These are phyloP conservation scores for Microcebus lehilahytsara DNA, from an alignment of 2,113 vertebrate species.

Conservation along the genomic window DNA sequence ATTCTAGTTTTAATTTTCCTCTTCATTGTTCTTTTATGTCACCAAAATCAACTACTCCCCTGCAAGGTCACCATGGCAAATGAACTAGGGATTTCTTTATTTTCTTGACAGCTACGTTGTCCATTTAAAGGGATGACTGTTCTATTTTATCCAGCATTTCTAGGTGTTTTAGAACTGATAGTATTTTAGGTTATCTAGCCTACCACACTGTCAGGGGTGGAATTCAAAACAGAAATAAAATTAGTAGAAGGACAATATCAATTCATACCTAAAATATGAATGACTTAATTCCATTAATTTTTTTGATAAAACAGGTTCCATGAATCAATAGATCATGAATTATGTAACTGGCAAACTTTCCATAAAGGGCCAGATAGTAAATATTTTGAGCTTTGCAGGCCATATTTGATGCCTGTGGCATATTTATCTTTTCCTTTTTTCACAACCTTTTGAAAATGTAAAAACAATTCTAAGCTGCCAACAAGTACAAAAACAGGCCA, in stretches of 20 bases:
- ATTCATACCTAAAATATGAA: neutral
- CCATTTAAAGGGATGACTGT: neutral
- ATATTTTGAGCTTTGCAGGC: neutral
- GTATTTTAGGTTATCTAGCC: neutral
- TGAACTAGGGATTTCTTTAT: neutral
- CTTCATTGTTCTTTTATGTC: neutral
- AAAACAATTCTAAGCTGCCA: neutral
- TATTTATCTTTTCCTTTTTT: neutral
- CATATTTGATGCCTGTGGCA: neutral
- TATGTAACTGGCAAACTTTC: neutral
- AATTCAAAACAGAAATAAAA: slow-evolving; percentile 27
- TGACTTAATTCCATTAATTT: neutral
- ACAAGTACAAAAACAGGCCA: neutral
- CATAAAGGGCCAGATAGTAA: neutral
- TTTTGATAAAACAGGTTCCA: neutral
- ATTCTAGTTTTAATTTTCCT: neutral
- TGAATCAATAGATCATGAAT: neutral
- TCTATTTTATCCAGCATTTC: neutral
- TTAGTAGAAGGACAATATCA: neutral
- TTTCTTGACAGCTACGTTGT: neutral
- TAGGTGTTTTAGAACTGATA: neutral
- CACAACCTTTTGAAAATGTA: neutral
- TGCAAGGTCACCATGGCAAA: neutral
- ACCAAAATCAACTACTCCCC: neutral
- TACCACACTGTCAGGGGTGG: neutral